Evolutionary conservation across 2,888 invertebrate genomes (phyloP).

Genomic region (Biston stratarius): DNA sequence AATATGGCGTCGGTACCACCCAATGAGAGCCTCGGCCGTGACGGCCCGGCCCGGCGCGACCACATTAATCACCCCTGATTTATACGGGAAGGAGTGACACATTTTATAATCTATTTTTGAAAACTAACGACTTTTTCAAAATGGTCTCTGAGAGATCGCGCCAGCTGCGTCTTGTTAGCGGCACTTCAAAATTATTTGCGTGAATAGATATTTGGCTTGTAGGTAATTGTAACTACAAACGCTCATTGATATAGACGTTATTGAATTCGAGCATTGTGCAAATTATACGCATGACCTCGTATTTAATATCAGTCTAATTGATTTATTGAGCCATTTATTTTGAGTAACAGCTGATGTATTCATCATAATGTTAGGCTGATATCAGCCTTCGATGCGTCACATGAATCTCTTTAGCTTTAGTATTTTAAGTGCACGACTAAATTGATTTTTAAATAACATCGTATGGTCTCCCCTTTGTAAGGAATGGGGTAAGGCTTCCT

Average conservation of each 20-base stretch:
- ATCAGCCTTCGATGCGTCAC: constrained; percentile 54
- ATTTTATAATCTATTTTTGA: constrained; percentile 86
- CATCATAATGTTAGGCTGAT: constrained; percentile 59
- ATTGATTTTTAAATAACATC: constrained; percentile 79
- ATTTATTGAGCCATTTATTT: constrained; percentile 73
- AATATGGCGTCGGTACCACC: constrained; percentile 85
- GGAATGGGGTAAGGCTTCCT: constrained; percentile 75
- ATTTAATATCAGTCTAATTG: constrained; percentile 72
- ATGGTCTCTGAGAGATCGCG: constrained; percentile 76
- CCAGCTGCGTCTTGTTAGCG: constrained; percentile 85
- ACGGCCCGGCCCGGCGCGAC: constrained; percentile 76
- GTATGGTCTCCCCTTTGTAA: constrained; percentile 65
- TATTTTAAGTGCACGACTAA: constrained; percentile 65
- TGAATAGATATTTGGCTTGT: constrained; percentile 66
- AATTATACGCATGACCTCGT: constrained; percentile 74
- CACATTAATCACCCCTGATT: constrained; percentile 84
- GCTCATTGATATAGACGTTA: constrained; percentile 65
- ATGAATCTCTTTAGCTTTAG: constrained; percentile 54
- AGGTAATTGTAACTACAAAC: constrained; percentile 45
- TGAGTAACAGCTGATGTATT: constrained; percentile 69
- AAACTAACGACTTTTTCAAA: constrained; percentile 84
- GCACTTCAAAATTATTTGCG: constrained; percentile 79
- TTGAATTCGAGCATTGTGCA: constrained; percentile 68
- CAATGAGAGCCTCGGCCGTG: constrained; percentile 83
- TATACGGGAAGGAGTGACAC: constrained; percentile 84